Percentiles rank a stretch among this genome's conserved stretches.
phyloP scores from a whole-genome alignment of 2,113 vertebrate genomes.

The Halcyon senegalensis region DNA sequence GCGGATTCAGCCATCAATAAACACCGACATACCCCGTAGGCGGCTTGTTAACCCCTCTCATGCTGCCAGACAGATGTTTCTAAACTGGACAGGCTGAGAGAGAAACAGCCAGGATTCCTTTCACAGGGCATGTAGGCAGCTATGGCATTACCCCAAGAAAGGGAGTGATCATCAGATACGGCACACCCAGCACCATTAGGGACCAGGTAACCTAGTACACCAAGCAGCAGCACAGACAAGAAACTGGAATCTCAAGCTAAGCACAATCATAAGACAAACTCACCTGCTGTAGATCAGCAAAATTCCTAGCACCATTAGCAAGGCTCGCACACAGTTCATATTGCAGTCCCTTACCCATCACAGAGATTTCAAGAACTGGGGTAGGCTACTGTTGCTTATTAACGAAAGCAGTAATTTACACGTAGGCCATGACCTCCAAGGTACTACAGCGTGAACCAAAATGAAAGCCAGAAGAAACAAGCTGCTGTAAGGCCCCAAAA shows the following conservation, averaged over 20 bases:
- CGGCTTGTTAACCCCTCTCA: background rate
- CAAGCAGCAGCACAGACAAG: background rate
- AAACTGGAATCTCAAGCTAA: background rate
- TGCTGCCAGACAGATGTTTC: too few relatives aligned
- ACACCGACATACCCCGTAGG: background rate
- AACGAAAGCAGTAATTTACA: background rate
- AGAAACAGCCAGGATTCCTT: too few relatives aligned
- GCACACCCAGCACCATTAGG: background rate
- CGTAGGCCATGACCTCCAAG: background rate
- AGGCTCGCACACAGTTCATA: background rate
- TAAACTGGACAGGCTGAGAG: too few relatives aligned
- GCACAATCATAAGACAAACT: conserved; percentile 1
- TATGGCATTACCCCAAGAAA: accelerated
- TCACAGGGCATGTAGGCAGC: background rate
- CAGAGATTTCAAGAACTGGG: background rate
- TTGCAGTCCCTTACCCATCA: background rate
- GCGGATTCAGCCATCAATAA: background rate
- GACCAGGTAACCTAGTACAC: background rate
- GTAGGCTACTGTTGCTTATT: background rate
- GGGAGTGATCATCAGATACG: background rate
- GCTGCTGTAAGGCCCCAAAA: background rate
- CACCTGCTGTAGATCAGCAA: background rate
- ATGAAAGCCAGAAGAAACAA: background rate
- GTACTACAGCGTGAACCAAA: background rate
- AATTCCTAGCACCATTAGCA: background rate